These are phyloP conservation scores for Eucidaris tribuloides DNA, from an alignment of 35 echinoderm and acorn worm species.

Conservation along the genomic window DNA sequence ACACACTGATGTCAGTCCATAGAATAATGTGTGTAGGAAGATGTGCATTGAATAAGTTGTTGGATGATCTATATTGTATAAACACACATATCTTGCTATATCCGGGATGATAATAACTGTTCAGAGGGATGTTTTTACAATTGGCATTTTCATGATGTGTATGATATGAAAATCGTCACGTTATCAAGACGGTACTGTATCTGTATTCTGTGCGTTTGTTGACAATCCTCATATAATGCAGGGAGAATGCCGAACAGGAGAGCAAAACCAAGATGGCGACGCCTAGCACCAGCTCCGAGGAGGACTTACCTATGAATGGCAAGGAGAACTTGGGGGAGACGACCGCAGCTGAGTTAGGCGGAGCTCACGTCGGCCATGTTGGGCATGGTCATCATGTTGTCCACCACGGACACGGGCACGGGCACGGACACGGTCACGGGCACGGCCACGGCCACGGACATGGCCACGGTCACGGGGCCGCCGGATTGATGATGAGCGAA, in stretches of 20 bases:
- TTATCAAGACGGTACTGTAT: no score
- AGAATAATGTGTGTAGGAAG: no score
- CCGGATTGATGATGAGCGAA: slow-evolving; percentile 27
- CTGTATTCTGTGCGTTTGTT: neutral
- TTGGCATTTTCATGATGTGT: neutral
- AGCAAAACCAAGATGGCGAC: slow-evolving; percentile 60
- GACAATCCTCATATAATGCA: neutral
- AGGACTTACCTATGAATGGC: slow-evolving; percentile 54
- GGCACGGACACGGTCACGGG: neutral
- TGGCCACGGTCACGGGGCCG: slow-evolving; percentile 4
- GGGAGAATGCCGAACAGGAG: slow-evolving; percentile 64
- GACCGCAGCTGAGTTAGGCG: neutral
- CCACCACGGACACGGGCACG: slow-evolving; percentile 15
- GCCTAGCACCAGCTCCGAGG: slow-evolving; percentile 61
- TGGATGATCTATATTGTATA: no score
- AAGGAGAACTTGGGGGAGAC: slow-evolving; percentile 54
- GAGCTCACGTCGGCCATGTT: neutral
- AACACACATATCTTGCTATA: no score
- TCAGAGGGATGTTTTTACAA: neutral
- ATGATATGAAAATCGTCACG: neutral
- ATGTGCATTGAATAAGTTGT: no score
- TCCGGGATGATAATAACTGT: no score
- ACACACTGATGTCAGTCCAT: no score
- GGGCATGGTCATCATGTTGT: slow-evolving; percentile 19
- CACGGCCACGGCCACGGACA: neutral